These are phyloP conservation scores for Congeria kusceri DNA, from an alignment of 2,888 invertebrate genomes.

Conservation along the genomic window DNA sequence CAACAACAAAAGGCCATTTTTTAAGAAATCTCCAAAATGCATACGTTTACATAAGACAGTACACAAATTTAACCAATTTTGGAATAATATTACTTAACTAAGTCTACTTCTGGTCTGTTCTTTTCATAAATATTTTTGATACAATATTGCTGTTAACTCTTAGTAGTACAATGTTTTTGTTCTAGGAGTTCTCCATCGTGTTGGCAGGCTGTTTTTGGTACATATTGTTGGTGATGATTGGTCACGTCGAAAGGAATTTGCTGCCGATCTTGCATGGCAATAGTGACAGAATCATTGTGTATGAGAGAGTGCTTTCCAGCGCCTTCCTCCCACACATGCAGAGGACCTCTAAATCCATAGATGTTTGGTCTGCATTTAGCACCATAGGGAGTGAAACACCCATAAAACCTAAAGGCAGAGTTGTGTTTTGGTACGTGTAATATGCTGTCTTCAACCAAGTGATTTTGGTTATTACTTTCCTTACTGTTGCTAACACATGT, in stretches of 20 bases:
- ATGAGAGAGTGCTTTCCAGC: slow-evolving; percentile 47
- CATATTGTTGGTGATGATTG: slow-evolving; percentile 40
- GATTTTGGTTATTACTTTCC: neutral
- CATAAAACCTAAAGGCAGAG: slow-evolving; percentile 56
- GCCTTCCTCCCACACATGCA: slow-evolving; percentile 65
- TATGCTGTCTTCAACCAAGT: neutral
- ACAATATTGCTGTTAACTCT: no score
- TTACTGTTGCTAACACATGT: neutral
- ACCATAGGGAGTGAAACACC: slow-evolving; percentile 73
- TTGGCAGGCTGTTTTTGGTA: slow-evolving; percentile 33
- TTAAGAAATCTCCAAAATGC: no score
- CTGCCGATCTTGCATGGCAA: slow-evolving; percentile 7
- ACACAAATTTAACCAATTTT: no score
- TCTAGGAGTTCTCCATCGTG: no score
- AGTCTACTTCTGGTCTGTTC: no score
- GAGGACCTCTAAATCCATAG: slow-evolving; percentile 68
- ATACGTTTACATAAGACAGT: no score
- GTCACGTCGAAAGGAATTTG: slow-evolving; percentile 7
- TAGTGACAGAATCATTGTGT: slow-evolving; percentile 59
- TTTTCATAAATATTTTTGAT: no score
- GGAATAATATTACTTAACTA: no score
- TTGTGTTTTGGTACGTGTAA: neutral
- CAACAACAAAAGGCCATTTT: no score
- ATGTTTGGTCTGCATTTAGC: slow-evolving; percentile 65
- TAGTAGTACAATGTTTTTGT: no score